Evolutionary conservation across 1,140 invertebrate species (phyloP).

Genomic region (Venturia canescens): DNA sequence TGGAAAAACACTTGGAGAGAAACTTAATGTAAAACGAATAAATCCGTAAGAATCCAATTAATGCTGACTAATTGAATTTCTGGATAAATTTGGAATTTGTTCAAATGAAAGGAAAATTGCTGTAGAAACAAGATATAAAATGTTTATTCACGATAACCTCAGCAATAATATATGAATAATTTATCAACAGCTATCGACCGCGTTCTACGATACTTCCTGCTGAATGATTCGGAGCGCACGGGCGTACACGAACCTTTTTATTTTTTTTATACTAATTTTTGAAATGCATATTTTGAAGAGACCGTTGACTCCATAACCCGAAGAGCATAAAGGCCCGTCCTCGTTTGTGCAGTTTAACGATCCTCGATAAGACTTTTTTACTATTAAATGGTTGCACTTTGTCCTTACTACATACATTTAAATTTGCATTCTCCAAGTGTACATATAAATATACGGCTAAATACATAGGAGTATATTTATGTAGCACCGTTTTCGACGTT

Average conservation of each 20-base stretch:
- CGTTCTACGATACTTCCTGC: neutral
- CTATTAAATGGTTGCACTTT: neutral
- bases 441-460: too few species aligned
- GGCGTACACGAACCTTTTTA: neutral
- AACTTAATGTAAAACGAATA: neutral
- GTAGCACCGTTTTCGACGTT: neutral
- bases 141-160: neutral
- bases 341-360: neutral
- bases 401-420: neutral
- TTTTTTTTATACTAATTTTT: neutral
- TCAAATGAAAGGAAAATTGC: neutral
- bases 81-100: neutral
- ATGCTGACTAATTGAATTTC: neutral
- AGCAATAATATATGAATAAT: conserved; percentile 6
- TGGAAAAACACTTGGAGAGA: neutral
- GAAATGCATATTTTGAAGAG: neutral
- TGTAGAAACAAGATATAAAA: neutral
- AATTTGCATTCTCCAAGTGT: neutral
- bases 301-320: neutral
- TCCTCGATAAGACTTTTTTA: neutral
- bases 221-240: neutral
- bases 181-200: neutral
- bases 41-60: neutral
- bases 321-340: neutral
- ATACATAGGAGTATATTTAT: neutral